Percentiles rank a stretch among this genome's conserved stretches.
phyloP scores from a whole-genome alignment of 2,113 vertebrate genomes.

The Ameiurus melas region DNA sequence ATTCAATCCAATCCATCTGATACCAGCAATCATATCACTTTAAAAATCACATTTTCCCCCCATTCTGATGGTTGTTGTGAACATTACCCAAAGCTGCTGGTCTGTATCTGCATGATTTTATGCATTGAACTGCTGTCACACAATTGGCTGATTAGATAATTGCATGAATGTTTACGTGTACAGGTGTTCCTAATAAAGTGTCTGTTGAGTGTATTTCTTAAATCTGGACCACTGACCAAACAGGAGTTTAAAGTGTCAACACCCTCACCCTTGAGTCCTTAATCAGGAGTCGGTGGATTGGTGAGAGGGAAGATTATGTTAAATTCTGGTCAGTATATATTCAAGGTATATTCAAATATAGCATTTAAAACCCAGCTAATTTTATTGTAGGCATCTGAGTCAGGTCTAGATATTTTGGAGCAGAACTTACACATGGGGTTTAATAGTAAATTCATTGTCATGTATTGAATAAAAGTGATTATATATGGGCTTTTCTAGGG shows the following conservation, averaged over 20 bases:
- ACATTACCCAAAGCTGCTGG: no score
- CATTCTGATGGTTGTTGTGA: not conserved
- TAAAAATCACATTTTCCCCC: not conserved
- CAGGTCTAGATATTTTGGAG: not conserved
- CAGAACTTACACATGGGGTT: not conserved
- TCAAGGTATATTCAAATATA: not conserved
- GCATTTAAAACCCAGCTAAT: not conserved
- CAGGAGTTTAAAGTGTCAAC: not conserved
- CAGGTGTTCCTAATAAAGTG: not conserved
- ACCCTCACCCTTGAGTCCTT: no score
- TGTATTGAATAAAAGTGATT: not conserved
- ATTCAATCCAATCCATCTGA: not conserved
- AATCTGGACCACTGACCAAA: not conserved
- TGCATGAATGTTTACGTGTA: not conserved
- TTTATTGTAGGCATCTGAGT: not conserved
- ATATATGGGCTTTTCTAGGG: constrained; percentile 68
- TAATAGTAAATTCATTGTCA: not conserved
- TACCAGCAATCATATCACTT: not conserved
- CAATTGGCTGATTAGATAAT: not conserved
- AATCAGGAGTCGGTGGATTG: not conserved
- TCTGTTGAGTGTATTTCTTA: not conserved
- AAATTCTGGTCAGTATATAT: not conserved
- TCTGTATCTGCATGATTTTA: not conserved
- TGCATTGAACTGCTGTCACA: not conserved
- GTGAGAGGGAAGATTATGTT: not conserved